Conservation (phyloP, 2,797 vertebrate species). For the Sphenodon punctatus region DNA sequence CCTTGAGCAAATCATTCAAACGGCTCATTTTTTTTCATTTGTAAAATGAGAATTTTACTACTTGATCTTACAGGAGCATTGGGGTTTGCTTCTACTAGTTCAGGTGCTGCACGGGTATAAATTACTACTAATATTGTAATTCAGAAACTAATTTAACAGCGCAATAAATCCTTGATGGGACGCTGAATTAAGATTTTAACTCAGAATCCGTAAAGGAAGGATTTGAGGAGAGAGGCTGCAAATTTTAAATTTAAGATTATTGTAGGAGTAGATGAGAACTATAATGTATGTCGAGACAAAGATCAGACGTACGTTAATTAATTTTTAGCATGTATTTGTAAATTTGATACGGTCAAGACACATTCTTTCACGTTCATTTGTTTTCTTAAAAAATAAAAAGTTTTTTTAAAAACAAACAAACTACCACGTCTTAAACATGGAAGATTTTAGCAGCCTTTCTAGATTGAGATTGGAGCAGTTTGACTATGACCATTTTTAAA, state of each 20-base stretch:
- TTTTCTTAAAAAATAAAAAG: neutral
- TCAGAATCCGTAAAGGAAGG: no score
- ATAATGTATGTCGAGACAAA: neutral
- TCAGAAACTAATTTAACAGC: neutral
- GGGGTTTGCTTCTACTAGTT: neutral
- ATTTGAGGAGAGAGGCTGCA: no score
- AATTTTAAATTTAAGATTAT: no score
- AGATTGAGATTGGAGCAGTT: neutral
- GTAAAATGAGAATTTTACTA: neutral
- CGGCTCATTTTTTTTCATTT: neutral
- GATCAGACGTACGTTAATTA: neutral
- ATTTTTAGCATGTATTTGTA: neutral
- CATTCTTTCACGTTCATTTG: no score
- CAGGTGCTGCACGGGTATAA: neutral
- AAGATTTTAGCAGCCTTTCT: neutral
- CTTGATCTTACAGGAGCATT: neutral
- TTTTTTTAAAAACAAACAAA: neutral
- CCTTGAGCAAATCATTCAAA: fast-evolving
- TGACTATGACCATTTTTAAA: no score
- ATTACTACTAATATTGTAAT: neutral
- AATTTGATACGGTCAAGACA: neutral
- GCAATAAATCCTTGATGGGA: neutral
- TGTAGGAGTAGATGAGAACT: neutral
- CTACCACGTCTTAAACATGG: neutral
- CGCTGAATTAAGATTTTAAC: no score